phyloP scores from a whole-genome alignment of 2,113 vertebrate species.

The Heptranchias perlo region DNA sequence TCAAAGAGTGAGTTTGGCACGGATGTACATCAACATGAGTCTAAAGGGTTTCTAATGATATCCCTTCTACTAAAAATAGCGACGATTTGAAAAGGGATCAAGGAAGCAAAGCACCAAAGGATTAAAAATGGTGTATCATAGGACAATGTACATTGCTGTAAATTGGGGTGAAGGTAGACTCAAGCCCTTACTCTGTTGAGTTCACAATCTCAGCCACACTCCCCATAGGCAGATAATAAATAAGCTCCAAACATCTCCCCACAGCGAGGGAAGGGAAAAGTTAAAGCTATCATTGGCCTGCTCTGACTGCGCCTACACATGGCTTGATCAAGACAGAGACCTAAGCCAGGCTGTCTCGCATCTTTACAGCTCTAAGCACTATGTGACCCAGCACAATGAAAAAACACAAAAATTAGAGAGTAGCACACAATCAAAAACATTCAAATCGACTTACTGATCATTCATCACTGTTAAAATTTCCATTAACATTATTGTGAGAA shows the following conservation, averaged over 20 bases:
- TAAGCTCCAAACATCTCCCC: neutral
- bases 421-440: neutral
- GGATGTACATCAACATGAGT: neutral
- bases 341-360: neutral
- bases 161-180: neutral
- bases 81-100: neutral
- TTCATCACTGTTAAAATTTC: constrained; percentile 2
- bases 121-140: neutral
- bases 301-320: neutral
- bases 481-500: neutral
- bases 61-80: neutral
- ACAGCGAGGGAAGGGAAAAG: neutral
- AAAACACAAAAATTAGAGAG: neutral
- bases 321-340: neutral
- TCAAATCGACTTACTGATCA: neutral
- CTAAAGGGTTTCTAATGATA: neutral
- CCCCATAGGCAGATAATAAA: neutral
- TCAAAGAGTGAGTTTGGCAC: neutral
- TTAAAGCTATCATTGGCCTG: neutral
- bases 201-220: neutral
- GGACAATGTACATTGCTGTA: neutral
- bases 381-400: neutral
- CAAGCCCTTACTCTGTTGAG: neutral
- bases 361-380: neutral
- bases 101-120: neutral